Evolutionary conservation across 2,888 invertebrate species (phyloP), one percentile per base, ranked within the genome.

Genomic region (Boloria euphrosyne): DNA sequence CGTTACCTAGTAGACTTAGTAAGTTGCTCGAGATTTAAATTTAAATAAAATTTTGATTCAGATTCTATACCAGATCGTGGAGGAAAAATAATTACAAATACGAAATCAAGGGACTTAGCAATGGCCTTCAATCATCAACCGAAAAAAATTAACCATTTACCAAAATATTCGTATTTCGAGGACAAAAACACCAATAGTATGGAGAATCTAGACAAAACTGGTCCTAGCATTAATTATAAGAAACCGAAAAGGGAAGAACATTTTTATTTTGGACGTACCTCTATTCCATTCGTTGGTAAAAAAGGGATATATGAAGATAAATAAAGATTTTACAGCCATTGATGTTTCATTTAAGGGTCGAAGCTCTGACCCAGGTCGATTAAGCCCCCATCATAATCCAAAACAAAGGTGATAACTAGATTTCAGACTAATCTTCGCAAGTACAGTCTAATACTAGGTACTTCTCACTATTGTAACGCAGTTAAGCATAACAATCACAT

Each of bases 231-330:
- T n/a, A 50, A n/a, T 46, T 64, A 64, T 43, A 64, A 53, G 1
- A 64, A 65, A 44, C 65, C 67, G 2, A 59, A 65, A 31, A 55
- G 13, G 1, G 51, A 70, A n/a, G n/a, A 13, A 49, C 49, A 38
- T 47, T 46, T 14, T 44, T 50, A n/a, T 13, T 57, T 66, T 3
- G 72, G 69, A 0, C 54, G 74, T 1, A 74, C 74, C 0, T 65
- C 69, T 0, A 69, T 74, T 38, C 73, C 73, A 1, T 65, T 65
- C 63, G 50, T 66, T 4, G 68, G 68, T 13, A 72, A 72, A 38
- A 65, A 63, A 47, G 63, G 71, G 6, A 60, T 73, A 18, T 74
- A 70, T 65, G 74, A 71, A 7, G 71, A 72, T 49, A 67, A 69
- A 62, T 73, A 73, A 72, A 13, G 59, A 31, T 52, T 3, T 31